Conservation (phyloP, 1,140 invertebrate genomes). For the Philaenus spumarius region DNA sequence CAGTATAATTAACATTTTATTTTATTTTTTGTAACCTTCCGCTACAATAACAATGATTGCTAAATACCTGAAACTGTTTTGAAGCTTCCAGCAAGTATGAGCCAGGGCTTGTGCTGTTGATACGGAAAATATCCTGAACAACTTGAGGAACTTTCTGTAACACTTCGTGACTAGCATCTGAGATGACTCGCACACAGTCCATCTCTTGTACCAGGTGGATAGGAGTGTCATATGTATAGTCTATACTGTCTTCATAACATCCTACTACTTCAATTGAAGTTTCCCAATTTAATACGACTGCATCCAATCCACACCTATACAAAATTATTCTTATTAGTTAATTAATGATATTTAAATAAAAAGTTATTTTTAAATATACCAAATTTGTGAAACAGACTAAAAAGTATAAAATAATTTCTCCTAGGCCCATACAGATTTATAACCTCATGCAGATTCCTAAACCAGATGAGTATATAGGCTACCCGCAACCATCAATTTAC, state of each 20-base stretch:
- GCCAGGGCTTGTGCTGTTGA: constrained; percentile 86
- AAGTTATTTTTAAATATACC: no score
- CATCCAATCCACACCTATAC: constrained; percentile 85
- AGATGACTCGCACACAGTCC: constrained; percentile 83
- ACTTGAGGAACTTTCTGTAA: constrained; percentile 81
- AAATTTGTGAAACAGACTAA: no score
- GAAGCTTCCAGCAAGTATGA: constrained; percentile 89
- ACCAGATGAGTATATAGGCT: no score
- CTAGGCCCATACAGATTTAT: no score
- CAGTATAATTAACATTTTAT: no score
- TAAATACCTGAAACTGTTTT: constrained; percentile 72
- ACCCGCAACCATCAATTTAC: no score
- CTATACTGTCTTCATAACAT: constrained; percentile 61
- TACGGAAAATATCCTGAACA: constrained; percentile 85
- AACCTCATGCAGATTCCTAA: no score
- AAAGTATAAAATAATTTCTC: no score
- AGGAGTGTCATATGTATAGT: constrained; percentile 58
- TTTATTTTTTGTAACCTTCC: no score
- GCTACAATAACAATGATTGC: no score
- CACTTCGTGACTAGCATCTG: constrained; percentile 75
- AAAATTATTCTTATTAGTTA: no score
- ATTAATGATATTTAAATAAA: no score
- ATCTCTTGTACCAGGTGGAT: constrained; percentile 79
- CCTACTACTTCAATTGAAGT: constrained; percentile 70
- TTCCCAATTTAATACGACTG: constrained; percentile 74